These are phyloP conservation scores for Menidia menidia DNA, from an alignment of 2,797 vertebrate species.

Conservation along the genomic window DNA sequence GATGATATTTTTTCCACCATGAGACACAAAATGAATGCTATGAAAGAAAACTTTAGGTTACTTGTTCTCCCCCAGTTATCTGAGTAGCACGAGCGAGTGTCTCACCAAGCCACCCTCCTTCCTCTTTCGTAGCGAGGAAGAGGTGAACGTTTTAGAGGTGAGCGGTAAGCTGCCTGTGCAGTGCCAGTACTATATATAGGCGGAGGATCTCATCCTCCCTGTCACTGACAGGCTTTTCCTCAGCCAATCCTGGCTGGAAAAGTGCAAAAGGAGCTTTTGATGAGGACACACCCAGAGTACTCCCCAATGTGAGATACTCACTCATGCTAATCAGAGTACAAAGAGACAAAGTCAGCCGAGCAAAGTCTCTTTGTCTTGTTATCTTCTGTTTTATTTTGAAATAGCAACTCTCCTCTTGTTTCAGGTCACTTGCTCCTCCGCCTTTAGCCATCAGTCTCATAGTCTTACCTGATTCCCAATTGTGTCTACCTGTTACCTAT, in stretches of 20 bases:
- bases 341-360: no score
- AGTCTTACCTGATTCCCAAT: no score
- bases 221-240: not conserved
- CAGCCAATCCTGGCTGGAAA: not conserved
- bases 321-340: no score
- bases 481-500: no score
- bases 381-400: no score
- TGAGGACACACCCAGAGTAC: no score
- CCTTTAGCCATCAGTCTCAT: no score
- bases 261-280: no score
- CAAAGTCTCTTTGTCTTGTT: no score
- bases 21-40: not conserved
- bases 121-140: not conserved
- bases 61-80: not conserved
- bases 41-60: not conserved
- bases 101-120: not conserved
- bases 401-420: no score
- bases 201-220: not conserved
- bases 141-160: not conserved
- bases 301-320: no score
- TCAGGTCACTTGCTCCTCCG: no score
- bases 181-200: not conserved
- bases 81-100: not conserved
- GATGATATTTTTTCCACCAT: not conserved
- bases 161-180: not conserved